These are phyloP conservation scores for Gouania willdenowi DNA, from an alignment of 2,797 vertebrate species.

Conservation along the genomic window DNA sequence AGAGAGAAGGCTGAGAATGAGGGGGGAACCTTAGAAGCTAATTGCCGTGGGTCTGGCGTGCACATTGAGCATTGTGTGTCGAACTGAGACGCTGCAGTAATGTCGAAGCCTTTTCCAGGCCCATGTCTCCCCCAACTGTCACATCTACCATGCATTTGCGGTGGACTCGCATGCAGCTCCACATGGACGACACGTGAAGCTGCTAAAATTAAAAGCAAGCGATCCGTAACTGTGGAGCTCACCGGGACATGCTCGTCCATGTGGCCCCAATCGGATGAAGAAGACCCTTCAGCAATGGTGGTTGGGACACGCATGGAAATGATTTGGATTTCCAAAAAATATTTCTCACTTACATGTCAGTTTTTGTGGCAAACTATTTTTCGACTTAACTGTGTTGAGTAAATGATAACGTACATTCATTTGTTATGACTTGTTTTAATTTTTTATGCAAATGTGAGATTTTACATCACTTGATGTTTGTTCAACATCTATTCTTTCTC, in stretches of 20 bases:
- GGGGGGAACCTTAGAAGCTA: slow-evolving; percentile 71
- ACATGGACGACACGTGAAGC: slow-evolving; percentile 61
- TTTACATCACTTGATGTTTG: no score
- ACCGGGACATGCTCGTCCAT: slow-evolving; percentile 61
- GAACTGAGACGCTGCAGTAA: slow-evolving; percentile 58
- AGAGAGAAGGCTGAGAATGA: slow-evolving; percentile 56
- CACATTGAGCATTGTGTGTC: slow-evolving; percentile 75
- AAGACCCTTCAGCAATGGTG: slow-evolving; percentile 27
- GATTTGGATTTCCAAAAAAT: slow-evolving; percentile 17
- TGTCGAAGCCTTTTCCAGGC: slow-evolving; percentile 53
- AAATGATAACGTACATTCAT: no score
- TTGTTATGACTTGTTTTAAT: no score
- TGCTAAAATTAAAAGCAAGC: slow-evolving; percentile 73
- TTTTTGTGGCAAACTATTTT: slow-evolving; percentile 14
- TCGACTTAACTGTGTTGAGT: no score
- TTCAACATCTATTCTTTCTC: no score
- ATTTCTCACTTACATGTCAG: not conserved
- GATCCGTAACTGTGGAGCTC: slow-evolving; percentile 69
- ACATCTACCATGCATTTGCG: slow-evolving; percentile 69
- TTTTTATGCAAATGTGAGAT: no score
- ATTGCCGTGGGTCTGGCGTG: slow-evolving; percentile 72
- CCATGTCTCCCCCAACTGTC: slow-evolving; percentile 59
- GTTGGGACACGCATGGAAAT: slow-evolving; percentile 26
- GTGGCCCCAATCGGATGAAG: slow-evolving; percentile 49
- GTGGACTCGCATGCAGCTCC: slow-evolving; percentile 61